These are phyloP conservation scores for Cinara cedri DNA, from an alignment of 2,888 invertebrate genomes.

Conservation along the genomic window DNA sequence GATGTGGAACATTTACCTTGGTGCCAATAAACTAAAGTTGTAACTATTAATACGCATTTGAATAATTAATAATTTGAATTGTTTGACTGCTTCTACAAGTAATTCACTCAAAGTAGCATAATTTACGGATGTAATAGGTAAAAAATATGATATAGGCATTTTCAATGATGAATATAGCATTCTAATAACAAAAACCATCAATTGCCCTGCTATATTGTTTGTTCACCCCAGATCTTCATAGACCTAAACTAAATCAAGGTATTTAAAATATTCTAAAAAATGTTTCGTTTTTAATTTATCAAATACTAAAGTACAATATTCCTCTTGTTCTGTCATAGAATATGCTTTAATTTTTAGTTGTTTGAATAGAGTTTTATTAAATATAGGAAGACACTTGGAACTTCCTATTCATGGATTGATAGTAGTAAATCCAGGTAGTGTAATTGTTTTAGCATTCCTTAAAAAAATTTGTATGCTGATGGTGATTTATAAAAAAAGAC, in stretches of 20 bases:
- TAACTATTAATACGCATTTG: too few relatives aligned
- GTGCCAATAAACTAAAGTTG: too few relatives aligned
- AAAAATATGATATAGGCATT: slow-evolving; percentile 56
- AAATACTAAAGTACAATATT: slow-evolving; percentile 12
- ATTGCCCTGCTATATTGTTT: slow-evolving; percentile 59
- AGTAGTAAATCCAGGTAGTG: not conserved
- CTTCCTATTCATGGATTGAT: slow-evolving; percentile 1
- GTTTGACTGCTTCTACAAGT: slow-evolving; percentile 33
- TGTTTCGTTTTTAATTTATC: slow-evolving; percentile 20
- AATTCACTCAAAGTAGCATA: slow-evolving; percentile 39
- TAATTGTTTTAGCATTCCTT: not conserved
- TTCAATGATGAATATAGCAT: slow-evolving; percentile 60
- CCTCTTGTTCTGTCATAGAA: slow-evolving; percentile 1
- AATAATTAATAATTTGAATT: too few relatives aligned
- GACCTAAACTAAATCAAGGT: slow-evolving; percentile 16
- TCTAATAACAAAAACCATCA: slow-evolving; percentile 60
- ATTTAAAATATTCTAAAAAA: too few relatives aligned
- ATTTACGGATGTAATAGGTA: slow-evolving; percentile 48
- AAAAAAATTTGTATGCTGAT: too few relatives aligned
- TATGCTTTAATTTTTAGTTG: slow-evolving; percentile 1
- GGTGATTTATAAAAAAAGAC: too few relatives aligned
- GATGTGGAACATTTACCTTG: too few relatives aligned
- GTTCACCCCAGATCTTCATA: slow-evolving; percentile 34
- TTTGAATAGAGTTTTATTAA: not conserved
- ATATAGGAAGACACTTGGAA: not conserved